Base-by-base conservation (phyloP, 2,113 vertebrate species). In the Emydocephalus ijimae region DNA sequence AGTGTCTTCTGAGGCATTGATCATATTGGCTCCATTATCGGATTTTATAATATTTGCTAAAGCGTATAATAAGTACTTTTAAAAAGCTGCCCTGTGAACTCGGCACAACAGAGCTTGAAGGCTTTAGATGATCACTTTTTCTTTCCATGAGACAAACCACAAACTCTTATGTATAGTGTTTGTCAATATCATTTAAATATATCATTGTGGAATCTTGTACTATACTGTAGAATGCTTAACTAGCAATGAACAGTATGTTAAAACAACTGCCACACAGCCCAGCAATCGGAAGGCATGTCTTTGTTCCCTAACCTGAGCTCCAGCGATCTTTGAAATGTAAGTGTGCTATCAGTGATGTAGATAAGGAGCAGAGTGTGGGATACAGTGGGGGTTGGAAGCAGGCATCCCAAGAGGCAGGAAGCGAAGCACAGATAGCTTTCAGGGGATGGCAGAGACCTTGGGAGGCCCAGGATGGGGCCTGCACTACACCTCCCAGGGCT, bases 101-200 rank as follows among this genome's bases (percentile, higher is more conserved):
- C 15, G 59, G 43, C 26, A 88, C 57, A 26, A 61, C 85, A 15
- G 89, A 87, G 20, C 1, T 92, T 86, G 23, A 54, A 87, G 56
- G 12, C 39, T 88, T 88, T 81, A 54, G 14, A 91, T 64, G 7
- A 23, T 92, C 91, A 92, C 88, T 91, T 91, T 89, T 93, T 34
- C 21, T 56, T 92, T 92, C 91, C 50, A 85, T 89, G 92, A 81
- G 87, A 94, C 92, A 55, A 34, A 74, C 29, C 56, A 92, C 29
- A 59, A 93, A 74, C n/a, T 9, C 61, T 92, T 29, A 43, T 0
- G 0, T 52, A 45, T 21, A 4, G 0, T 91, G 18, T 57, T 14
- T 90, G 24, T 87, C 57, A 87, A 48, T 29, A 54, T 85, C 64
- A 55, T 93, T 87, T 90, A 21, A 14, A 10, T 45, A 12, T 52